These are phyloP conservation scores for Ctenosaura bakeri DNA, from an alignment of 2,797 vertebrate genomes.

Conservation along the genomic window DNA sequence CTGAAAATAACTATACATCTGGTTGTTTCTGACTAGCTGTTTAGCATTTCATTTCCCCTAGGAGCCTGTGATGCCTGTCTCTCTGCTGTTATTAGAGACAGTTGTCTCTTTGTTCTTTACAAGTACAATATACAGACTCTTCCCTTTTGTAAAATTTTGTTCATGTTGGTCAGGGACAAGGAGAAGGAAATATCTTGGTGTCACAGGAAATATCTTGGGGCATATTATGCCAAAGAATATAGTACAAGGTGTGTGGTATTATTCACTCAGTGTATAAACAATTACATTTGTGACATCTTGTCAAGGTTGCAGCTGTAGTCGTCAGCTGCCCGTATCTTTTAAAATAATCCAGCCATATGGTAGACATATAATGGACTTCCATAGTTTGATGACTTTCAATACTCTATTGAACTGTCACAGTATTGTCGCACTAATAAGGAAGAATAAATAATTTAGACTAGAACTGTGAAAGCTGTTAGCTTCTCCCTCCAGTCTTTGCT, in stretches of 20 bases:
- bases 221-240: background rate
- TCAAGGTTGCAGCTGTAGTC: background rate
- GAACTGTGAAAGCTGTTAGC: background rate
- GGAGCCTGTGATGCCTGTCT: background rate
- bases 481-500: background rate
- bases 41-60: background rate
- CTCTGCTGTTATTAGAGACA: background rate
- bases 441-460: background rate
- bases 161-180: too few species aligned
- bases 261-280: background rate
- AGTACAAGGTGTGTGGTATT: background rate
- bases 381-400: background rate
- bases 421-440: background rate
- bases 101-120: background rate
- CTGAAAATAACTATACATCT: background rate
- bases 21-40: background rate
- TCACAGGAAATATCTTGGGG: background rate
- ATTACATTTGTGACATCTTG: background rate
- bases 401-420: background rate
- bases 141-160: background rate
- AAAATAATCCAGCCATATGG: background rate
- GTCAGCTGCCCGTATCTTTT: background rate
- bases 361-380: background rate
- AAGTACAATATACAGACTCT: background rate
- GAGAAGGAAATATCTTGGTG: background rate